Percentiles rank a stretch among this genome's conserved stretches.
Evolutionary conservation across 2,797 vertebrate genomes (phyloP).

Genomic region (Coregonus suidteri): DNA sequence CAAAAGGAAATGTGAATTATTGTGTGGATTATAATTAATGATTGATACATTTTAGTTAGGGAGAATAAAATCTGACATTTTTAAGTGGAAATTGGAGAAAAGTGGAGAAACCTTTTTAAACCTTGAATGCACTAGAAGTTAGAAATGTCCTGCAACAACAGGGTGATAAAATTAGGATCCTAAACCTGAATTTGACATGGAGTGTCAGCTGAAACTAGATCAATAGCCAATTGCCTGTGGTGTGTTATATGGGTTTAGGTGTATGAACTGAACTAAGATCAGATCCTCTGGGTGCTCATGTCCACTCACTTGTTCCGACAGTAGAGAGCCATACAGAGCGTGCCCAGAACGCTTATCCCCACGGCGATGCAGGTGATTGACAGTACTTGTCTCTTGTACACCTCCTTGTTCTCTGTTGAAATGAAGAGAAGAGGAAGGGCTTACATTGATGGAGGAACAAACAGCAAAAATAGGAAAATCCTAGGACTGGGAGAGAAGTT

Average conservation of each 20-base stretch:
- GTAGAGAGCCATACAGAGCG: constrained; percentile 94
- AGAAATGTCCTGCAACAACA: too few relatives aligned
- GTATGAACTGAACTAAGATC: neutral
- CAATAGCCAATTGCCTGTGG: neutral
- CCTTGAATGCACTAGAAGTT: too few relatives aligned
- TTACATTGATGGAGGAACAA: neutral
- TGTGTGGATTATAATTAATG: too few relatives aligned
- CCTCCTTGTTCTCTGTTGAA: constrained; percentile 77
- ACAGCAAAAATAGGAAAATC: neutral
- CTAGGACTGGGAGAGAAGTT: neutral
- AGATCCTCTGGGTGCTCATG: neutral
- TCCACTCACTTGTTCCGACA: constrained; percentile 91
- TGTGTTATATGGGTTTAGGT: neutral
- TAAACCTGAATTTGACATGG: neutral
- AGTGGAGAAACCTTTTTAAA: too few relatives aligned
- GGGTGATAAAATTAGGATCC: too few relatives aligned
- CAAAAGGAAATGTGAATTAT: too few relatives aligned
- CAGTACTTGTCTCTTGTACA: constrained; percentile 82
- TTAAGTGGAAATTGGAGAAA: too few relatives aligned
- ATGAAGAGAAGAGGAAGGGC: neutral
- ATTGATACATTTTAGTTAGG: too few relatives aligned
- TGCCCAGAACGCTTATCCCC: constrained; percentile 91
- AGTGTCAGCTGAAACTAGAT: neutral
- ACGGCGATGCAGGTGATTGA: constrained; percentile 95
- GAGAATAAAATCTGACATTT: too few relatives aligned